phyloP scores from a whole-genome alignment of 2,888 invertebrate species.

The Labia minor region DNA sequence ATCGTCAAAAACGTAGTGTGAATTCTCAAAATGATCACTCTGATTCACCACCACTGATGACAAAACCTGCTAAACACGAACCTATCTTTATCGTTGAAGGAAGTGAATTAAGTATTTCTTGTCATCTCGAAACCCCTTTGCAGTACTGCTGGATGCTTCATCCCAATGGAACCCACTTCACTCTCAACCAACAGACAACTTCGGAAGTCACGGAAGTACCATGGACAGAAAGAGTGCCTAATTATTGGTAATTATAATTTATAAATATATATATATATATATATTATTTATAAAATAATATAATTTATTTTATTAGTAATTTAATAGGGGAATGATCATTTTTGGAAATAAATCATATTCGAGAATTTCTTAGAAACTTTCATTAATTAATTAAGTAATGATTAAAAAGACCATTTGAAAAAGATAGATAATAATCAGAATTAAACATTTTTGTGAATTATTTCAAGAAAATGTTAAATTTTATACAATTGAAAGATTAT shows the following conservation, averaged over 20 bases:
- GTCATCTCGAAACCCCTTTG: background rate
- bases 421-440: too few species aligned
- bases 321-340: too few species aligned
- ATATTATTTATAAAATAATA: too few species aligned
- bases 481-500: too few species aligned
- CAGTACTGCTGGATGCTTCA: slow-evolving; percentile 14
- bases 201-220: background rate
- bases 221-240: background rate
- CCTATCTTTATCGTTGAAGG: background rate
- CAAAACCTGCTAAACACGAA: background rate
- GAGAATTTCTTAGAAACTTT: too few species aligned
- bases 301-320: too few species aligned
- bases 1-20: background rate
- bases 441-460: too few species aligned
- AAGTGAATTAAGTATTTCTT: background rate
- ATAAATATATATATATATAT: too few species aligned
- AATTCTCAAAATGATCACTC: background rate
- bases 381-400: too few species aligned
- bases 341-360: too few species aligned
- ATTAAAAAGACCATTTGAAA: too few species aligned
- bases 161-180: slow-evolving; percentile 14
- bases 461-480: too few species aligned
- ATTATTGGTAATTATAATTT: background rate
- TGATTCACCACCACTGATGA: background rate
- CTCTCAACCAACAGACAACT: background rate